Evolutionary conservation across 2,113 vertebrate species (phyloP).

Genomic region (Empidonax traillii): DNA sequence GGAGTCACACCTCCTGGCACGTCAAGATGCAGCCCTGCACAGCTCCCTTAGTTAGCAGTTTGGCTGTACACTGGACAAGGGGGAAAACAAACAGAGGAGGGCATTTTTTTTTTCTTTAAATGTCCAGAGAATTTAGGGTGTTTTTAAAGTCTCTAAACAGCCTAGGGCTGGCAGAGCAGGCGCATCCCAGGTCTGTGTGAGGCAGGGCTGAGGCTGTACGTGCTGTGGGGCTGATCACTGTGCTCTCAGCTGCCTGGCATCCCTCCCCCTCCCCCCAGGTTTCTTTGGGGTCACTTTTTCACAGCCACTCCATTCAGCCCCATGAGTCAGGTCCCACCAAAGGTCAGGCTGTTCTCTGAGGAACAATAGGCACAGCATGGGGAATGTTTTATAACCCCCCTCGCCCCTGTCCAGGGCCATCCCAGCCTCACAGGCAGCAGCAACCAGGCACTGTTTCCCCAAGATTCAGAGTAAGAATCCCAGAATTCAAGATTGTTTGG

Average conservation of each 20-base stretch:
- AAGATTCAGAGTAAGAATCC: background rate
- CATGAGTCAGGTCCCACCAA: background rate
- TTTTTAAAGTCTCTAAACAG: background rate
- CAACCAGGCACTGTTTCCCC: background rate
- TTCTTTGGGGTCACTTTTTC: background rate
- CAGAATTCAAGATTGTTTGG: background rate
- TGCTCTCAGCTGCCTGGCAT: background rate
- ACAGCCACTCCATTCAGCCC: background rate
- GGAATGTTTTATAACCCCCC: background rate
- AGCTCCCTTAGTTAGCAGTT: background rate
- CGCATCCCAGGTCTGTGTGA: background rate
- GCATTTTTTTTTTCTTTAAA: background rate
- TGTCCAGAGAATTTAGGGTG: background rate
- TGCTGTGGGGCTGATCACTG: background rate
- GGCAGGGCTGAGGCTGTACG: background rate
- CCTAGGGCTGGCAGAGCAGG: background rate
- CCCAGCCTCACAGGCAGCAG: background rate
- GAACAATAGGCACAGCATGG: rapidly evolving
- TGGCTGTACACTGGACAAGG: rapidly evolving
- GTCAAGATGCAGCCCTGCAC: rapidly evolving
- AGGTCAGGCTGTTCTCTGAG: background rate
- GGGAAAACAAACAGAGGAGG: background rate
- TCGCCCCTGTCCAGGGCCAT: background rate
- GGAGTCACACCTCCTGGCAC: background rate
- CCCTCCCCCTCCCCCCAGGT: background rate